Base-by-base conservation (phyloP, 2,888 invertebrate genomes). In the Tetheella fluctuosa region DNA sequence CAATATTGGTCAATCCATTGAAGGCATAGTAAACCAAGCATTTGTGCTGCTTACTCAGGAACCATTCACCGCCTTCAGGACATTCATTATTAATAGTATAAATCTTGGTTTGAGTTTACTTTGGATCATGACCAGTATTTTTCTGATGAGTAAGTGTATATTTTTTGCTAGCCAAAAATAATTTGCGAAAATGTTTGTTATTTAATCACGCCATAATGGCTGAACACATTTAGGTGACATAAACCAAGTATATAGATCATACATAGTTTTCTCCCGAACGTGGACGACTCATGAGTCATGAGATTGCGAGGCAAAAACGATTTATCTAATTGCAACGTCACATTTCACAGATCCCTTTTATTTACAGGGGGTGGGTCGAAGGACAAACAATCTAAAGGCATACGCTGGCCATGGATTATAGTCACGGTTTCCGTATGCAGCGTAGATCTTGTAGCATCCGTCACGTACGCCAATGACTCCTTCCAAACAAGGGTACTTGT, bases 401-500 rank as follows among this genome's bases (percentile, higher is more conserved):
- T 73, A 39, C 80, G 87, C 6, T 89, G 90, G 89, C 89, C 89
- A 0, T 91, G 90, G 90, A 78, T 90, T 1, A 61, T 84, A 6
- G 69, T 78, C 1, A 85, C 87, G 0, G 76, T 86, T 8, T 65
- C 73, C 0, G 68, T 81, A 0, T 79, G 81, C 42, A 71, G 64
- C 0, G 57, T 86, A 12, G 91, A 91, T 58, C 59, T 89, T 10
- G 79, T 86, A 2, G 85, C 87, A 0, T 69, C 84, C 0, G 83
- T 89, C 28, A 84, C 81, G 0, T 91, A 84, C 59, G 81, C 83
- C 4, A 89, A 90, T 60, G 91, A 91, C 64, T 78, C 85, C 2
- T 89, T 89, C 65, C 83, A 89, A 58, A 90, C 90, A 1, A 79
- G 80, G 77, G 91, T 91, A 69, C 79, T 79, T 68, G 61, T 58